A percentile compares a stretch with the other conserved stretches of the same genome.
Evolutionary conservation across 1,140 invertebrate genomes (phyloP).

Genomic region (Caenorhabditis brenneri): DNA sequence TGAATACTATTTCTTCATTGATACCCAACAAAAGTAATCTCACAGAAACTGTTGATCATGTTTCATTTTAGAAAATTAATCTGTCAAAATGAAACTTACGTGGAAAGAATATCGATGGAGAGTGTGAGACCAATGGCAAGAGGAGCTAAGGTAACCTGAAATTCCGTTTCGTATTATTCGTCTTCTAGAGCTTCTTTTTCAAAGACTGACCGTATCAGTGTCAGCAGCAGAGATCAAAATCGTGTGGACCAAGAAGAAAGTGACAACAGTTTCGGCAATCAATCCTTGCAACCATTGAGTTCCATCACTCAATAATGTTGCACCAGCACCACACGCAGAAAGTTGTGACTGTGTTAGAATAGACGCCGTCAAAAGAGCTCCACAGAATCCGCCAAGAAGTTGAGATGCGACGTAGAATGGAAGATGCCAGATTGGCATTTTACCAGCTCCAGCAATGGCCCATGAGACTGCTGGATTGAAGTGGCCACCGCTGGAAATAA

Average conservation of each 20-base stretch:
- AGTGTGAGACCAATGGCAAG: conserved; percentile 71
- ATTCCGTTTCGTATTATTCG: background rate
- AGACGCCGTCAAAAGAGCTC: conserved; percentile 65
- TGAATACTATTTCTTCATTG: no score
- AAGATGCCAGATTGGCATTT: conserved; percentile 59
- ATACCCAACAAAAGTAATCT: no score
- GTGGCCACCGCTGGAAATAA: conserved; percentile 71
- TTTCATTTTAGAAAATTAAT: no score
- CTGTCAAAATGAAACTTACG: no score
- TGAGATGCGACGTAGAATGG: conserved; percentile 69
- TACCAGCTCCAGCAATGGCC: conserved; percentile 66
- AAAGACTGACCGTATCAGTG: conserved; percentile 47
- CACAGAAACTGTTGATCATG: no score
- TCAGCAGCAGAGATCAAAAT: conserved; percentile 70
- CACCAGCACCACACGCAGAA: conserved; percentile 51
- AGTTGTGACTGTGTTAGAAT: conserved; percentile 39
- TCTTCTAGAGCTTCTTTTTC: background rate
- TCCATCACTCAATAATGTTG: conserved; percentile 17
- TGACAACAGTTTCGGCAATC: conserved; percentile 69
- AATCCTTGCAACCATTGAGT: conserved; percentile 56
- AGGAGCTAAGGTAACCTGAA: conserved; percentile 63
- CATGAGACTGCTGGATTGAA: conserved; percentile 72
- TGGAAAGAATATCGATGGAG: conserved; percentile 67
- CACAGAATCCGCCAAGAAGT: conserved; percentile 69
- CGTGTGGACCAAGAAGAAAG: conserved; percentile 67